A percentile compares a stretch with the other conserved stretches of the same genome.
Conservation (phyloP, 2,797 vertebrate genomes). For the Echiichthys vipera region DNA sequence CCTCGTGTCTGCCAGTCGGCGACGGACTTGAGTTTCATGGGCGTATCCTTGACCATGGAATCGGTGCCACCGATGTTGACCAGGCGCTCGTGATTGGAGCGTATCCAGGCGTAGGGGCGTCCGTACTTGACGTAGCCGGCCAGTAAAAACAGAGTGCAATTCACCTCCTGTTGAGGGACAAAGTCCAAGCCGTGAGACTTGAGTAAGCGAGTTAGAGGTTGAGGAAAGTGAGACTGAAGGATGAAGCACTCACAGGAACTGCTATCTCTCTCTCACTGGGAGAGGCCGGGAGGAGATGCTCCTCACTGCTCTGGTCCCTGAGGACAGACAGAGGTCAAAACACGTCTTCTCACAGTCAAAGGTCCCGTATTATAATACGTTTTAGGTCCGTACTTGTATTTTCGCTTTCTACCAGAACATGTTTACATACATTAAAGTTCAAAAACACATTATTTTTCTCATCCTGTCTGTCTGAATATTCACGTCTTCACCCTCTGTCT, state of each 20-base stretch:
- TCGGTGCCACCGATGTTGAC: slow-evolving; percentile 84
- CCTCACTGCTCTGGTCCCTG: slow-evolving; percentile 68
- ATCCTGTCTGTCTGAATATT: no score
- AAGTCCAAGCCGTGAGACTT: not conserved
- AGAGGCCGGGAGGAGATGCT: slow-evolving; percentile 85
- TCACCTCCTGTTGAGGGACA: slow-evolving; percentile 80
- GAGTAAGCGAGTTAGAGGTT: not conserved
- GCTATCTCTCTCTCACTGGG: slow-evolving; percentile 86
- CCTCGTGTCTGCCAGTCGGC: slow-evolving; percentile 85
- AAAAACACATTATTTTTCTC: no score
- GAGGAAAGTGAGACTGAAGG: not conserved
- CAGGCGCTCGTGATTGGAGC: slow-evolving; percentile 88
- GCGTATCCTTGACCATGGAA: slow-evolving; percentile 84
- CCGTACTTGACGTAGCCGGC: slow-evolving; percentile 87
- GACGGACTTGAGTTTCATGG: slow-evolving; percentile 86
- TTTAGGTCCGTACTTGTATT: no score
- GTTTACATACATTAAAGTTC: no score
- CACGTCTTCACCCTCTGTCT: no score
- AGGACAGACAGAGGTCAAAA: not conserved
- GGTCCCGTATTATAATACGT: no score
- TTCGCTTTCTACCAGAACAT: no score
- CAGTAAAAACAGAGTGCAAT: slow-evolving; percentile 87
- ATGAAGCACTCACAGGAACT: slow-evolving; percentile 78
- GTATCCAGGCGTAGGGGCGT: slow-evolving; percentile 86
- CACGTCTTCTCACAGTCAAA: no score